Base-by-base conservation (phyloP, 2,113 vertebrate species). In the Albula goreensis region DNA sequence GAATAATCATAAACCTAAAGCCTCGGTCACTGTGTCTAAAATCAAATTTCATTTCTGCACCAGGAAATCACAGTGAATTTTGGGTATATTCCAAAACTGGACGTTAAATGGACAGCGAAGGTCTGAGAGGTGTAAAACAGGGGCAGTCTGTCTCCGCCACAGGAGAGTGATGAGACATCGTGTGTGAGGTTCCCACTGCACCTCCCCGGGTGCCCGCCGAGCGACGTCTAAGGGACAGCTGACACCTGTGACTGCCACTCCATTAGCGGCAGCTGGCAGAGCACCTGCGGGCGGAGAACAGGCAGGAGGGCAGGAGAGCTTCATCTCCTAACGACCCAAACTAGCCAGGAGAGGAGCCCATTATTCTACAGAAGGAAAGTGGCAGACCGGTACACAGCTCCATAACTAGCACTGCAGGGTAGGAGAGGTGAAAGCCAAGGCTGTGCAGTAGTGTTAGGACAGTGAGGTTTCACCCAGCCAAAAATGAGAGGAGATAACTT, bases 211-310 rank as follows among this genome's bases (percentile, higher is more conserved):
- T 85, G 92, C 92, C 93, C 93, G 90, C 91, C 92, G 91, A 87
- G 87, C 22, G 79, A 83, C 50, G 52, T 66, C 84, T 66, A 51
- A 82, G 70, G 83, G 81, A 80, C 81, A 84, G 79, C 85, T 50
- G 50, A 92, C 94, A 95, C 95, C 94, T 95, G 95, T 88, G 91
- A 88, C 56, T 83, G 90, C 93, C 94, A 93, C 90, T 95, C 93
- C 83, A 83, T 81, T 85, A 78, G 85, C 86, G 92, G 91, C 95
- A 95, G 93, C 93, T 94, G 93, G 90, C 87, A 52, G 78, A 41
- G 53, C 0, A 51, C 22, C 41, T 53, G 49, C 41, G 50, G 52
- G 9, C 4, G 50, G 83, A 56, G 74, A 41, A 41, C 70, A 41
- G 63, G 57, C 10, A 25, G 57, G 51, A 15, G 82, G 82, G 70